Base-by-base conservation (phyloP, 2,888 invertebrate species). In the Pilophorus perplexus region DNA sequence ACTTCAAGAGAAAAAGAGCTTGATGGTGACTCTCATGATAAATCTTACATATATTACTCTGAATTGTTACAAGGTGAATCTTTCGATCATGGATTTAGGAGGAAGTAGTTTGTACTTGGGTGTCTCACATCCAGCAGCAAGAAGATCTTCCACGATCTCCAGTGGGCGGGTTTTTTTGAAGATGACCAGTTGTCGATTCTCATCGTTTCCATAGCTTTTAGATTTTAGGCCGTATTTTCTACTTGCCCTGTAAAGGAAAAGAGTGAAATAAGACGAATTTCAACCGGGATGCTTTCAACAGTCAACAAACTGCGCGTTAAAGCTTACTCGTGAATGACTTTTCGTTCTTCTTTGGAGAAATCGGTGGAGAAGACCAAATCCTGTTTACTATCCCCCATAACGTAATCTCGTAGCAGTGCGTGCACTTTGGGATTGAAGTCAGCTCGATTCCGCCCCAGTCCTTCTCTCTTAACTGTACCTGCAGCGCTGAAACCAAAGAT, bases 271-370 rank as follows among this genome's bases (percentile, higher is more conserved):
- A 6, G 16, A 12, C 1, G 12, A 2, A 38, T 12, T 38, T 3
- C 14, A 38, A 6, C 38, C 14, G 10, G 6, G 33, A 33, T 10
- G 6, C 33, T 33, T 33, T 8, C 33, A 33, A 33, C 6, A 42
- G 8, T 18, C 1, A 14, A 2, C 8, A 2, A 10, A 8, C 14
- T 42, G 3, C 3, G 14, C 16, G 14, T 42, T 2, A 22, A 1
- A 52, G 67, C 74, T 74, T 76, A 83, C 78, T 79, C 77, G 73
- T 87, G 87, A 62, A 87, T 76, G 0, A 76, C 69, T 0, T 82
- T 83, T 20, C 87, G 77, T 73, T 87, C 87, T 1, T 85, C 85
- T 71, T 84, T 85, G 0, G 79, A 79, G 74, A 87, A 87, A 66
- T 85, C 83, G 0, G 79, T 77, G 27, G 81, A 79, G 70, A 83